Percentiles rank a stretch among this genome's conserved stretches.
phyloP scores from a whole-genome alignment of 2,797 vertebrate species.

The Enteromius anoplus region DNA sequence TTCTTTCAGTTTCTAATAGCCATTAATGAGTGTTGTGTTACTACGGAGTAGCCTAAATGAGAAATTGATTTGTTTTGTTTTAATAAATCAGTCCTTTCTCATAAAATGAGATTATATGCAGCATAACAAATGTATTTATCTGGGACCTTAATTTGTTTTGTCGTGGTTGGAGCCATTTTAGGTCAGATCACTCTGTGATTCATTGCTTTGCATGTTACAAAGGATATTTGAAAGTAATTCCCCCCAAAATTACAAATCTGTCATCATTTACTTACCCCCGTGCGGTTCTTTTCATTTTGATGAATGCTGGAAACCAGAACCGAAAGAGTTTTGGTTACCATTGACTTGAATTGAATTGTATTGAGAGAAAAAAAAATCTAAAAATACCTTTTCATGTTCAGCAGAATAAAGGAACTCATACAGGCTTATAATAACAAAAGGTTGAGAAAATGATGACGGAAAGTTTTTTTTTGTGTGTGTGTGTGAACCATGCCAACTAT shows the following conservation, averaged over 20 bases:
- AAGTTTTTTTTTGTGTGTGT: neutral
- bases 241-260: neutral
- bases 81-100: slow-evolving; percentile 38
- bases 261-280: neutral
- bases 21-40: neutral
- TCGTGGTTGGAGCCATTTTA: slow-evolving; percentile 44
- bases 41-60: slow-evolving; percentile 7
- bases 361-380: neutral
- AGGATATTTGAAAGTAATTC: neutral
- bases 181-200: neutral
- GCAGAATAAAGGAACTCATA: neutral
- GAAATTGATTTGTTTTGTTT: slow-evolving; percentile 23
- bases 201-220: slow-evolving; percentile 5
- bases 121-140: slow-evolving; percentile 43
- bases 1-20: neutral
- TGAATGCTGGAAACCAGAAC: neutral
- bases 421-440: neutral
- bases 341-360: neutral
- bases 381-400: neutral
- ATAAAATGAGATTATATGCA: slow-evolving; percentile 59
- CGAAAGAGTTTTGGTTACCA: neutral
- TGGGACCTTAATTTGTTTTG: slow-evolving; percentile 60
- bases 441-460: neutral
- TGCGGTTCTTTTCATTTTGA: neutral
- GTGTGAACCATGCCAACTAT: neutral